Percentiles rank a stretch among this genome's conserved stretches.
phyloP scores from a whole-genome alignment of 2,113 vertebrate species.

The Smithornis capensis region DNA sequence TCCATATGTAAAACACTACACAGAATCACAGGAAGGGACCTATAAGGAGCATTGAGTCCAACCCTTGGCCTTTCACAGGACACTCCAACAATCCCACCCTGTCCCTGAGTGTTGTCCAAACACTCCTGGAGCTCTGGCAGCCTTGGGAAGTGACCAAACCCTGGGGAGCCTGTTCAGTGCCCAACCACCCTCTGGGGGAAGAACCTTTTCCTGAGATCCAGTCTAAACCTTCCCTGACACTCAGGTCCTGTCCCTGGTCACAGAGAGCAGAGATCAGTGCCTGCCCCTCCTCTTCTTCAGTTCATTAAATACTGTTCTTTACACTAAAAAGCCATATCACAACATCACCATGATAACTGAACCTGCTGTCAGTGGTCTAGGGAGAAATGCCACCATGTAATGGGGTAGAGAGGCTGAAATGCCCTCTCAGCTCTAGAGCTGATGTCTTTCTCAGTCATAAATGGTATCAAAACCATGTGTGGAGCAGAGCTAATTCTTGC shows the following conservation, averaged over 20 bases:
- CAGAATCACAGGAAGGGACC: background rate
- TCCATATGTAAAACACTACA: background rate
- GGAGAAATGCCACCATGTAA: background rate
- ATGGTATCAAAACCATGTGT: fast-evolving
- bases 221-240: fast-evolving
- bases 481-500: background rate
- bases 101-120: background rate
- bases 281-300: background rate
- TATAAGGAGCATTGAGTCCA: background rate
- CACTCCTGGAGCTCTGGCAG: background rate
- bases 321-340: fast-evolving
- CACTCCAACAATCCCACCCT: background rate
- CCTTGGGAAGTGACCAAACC: fast-evolving
- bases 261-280: background rate
- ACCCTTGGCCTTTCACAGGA: background rate
- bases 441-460: background rate
- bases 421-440: background rate
- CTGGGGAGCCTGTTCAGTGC: background rate
- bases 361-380: fast-evolving
- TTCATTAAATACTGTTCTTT: fast-evolving
- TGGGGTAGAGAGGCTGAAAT: background rate
- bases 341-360: fast-evolving
- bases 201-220: background rate
- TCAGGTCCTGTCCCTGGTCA: background rate
- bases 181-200: background rate